Percentiles rank a stretch among this genome's conserved stretches.
Conservation (phyloP, 2,113 vertebrate genomes). For the Acanthochromis polyacanthus region DNA sequence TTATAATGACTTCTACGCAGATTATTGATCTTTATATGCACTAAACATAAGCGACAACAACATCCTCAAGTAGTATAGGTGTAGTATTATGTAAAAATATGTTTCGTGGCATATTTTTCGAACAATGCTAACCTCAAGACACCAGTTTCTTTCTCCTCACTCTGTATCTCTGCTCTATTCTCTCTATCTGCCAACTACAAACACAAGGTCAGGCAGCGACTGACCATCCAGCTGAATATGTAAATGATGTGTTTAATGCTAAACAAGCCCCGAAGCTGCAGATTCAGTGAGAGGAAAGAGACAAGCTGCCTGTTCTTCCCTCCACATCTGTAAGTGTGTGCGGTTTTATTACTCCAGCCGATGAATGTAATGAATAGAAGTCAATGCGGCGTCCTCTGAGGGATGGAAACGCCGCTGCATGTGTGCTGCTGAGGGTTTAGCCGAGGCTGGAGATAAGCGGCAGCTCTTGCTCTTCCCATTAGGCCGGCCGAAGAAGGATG, state of each 20-base stretch:
- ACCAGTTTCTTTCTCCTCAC: too few relatives aligned
- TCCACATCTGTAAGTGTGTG: neutral
- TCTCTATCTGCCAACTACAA: neutral
- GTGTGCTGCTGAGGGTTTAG: neutral
- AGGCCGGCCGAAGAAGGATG: conserved; percentile 32
- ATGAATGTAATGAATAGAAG: too few relatives aligned
- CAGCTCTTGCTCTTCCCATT: conserved; percentile 29
- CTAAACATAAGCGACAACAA: too few relatives aligned
- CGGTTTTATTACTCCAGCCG: too few relatives aligned
- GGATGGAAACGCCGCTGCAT: neutral
- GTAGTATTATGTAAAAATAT: too few relatives aligned
- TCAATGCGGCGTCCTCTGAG: neutral
- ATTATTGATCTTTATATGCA: too few relatives aligned
- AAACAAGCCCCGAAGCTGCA: neutral
- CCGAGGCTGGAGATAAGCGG: conserved; percentile 39
- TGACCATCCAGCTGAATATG: neutral
- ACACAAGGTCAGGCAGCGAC: neutral
- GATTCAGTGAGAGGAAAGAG: neutral
- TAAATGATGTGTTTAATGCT: neutral
- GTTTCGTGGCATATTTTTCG: too few relatives aligned
- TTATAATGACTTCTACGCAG: too few relatives aligned
- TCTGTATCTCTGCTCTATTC: neutral
- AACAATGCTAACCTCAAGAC: too few relatives aligned
- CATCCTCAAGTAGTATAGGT: too few relatives aligned
- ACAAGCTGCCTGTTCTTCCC: too few relatives aligned